Conservation (phyloP, 2,888 invertebrate genomes). For the Phortica magna region DNA sequence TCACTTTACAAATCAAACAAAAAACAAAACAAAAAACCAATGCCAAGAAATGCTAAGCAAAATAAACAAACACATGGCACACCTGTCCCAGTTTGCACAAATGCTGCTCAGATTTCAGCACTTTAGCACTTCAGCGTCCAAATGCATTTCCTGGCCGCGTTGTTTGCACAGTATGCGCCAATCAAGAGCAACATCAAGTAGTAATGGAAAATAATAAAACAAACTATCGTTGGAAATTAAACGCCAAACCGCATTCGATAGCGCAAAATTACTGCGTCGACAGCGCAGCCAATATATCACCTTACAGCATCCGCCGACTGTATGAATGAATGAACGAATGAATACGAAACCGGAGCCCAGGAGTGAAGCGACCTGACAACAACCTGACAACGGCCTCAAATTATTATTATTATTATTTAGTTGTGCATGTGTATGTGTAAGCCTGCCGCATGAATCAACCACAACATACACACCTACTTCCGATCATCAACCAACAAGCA, state of each 20-base stretch:
- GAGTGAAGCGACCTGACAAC: neutral
- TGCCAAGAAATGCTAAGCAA: constrained; percentile 34
- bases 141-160: constrained; percentile 33
- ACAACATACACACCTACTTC: constrained; percentile 78
- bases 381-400: neutral
- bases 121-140: neutral
- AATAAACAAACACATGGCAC: neutral
- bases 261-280: constrained; percentile 54
- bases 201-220: constrained; percentile 41
- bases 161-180: constrained; percentile 11
- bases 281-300: constrained; percentile 59
- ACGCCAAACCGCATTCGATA: constrained; percentile 70
- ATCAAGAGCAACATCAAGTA: constrained; percentile 19
- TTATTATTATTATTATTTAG: constrained; percentile 1
- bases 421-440: neutral
- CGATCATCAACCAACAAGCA: constrained; percentile 48
- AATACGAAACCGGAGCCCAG: neutral
- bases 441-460: constrained; percentile 69
- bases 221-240: constrained; percentile 61
- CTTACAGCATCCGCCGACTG: constrained; percentile 58
- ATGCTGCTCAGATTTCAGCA: constrained; percentile 59
- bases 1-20: constrained; percentile 47
- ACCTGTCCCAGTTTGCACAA: constrained; percentile 51
- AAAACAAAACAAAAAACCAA: constrained; percentile 48
- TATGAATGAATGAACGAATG: neutral